A percentile compares a stretch with the other conserved stretches of the same genome.
Conservation (phyloP, 2,113 vertebrate species). For the Chrysochloris asiatica region DNA sequence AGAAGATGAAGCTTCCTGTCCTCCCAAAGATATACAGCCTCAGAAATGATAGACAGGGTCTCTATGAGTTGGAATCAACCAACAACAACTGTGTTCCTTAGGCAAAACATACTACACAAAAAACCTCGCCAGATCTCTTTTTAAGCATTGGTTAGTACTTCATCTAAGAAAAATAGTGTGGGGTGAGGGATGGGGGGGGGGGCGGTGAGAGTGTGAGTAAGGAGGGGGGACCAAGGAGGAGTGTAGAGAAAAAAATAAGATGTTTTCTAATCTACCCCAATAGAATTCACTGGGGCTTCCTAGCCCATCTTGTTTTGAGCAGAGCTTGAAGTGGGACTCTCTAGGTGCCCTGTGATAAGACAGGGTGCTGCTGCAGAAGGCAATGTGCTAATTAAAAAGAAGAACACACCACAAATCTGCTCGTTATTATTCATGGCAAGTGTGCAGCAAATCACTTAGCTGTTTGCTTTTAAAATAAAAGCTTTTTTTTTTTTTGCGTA, state of each 20-base stretch:
- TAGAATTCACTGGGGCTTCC: background rate
- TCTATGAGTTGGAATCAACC: too few relatives aligned
- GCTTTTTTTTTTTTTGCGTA: slow-evolving; percentile 46
- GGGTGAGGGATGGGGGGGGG: too few relatives aligned
- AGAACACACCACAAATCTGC: slow-evolving; percentile 60
- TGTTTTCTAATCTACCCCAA: background rate
- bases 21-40: too few relatives aligned
- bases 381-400: slow-evolving; percentile 80
- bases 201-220: too few relatives aligned
- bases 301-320: slow-evolving; percentile 43
- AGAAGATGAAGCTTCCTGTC: too few relatives aligned
- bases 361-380: slow-evolving; percentile 53
- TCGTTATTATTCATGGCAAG: slow-evolving; percentile 81
- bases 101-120: background rate
- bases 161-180: background rate
- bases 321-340: slow-evolving; percentile 43
- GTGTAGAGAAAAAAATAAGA: background rate
- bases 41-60: too few relatives aligned
- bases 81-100: slow-evolving; percentile 8
- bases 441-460: slow-evolving; percentile 77
- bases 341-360: slow-evolving; percentile 55
- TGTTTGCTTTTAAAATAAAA: slow-evolving; percentile 82
- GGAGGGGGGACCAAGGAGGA: too few relatives aligned
- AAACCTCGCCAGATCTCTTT: background rate
- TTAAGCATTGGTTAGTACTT: background rate